Base-by-base conservation (phyloP, 2,113 vertebrate species). In the Myrmecobius fasciatus region DNA sequence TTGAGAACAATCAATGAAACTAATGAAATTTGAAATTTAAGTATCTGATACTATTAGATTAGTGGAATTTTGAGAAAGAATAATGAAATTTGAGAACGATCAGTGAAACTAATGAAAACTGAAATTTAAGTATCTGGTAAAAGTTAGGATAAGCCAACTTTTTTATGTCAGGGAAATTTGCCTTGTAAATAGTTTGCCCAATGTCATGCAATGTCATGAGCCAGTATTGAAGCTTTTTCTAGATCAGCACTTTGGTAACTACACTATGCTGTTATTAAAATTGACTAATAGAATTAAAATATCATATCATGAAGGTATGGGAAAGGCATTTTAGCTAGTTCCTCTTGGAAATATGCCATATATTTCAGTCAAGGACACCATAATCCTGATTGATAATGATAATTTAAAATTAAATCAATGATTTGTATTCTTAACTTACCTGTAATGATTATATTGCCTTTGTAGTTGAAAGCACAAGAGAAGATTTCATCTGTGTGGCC, bases 401-500 rank as follows among this genome's bases (percentile, higher is more conserved):
- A 91, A 47, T 83, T 83, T 83, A 83, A 83, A 83, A 83, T 83
- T 6, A 31, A 8, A 90, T 28, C 53, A 8, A 1, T 9, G 26
- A 12, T 3, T 49, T 46, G 0, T 14, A 7, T 53, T 20, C 0
- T 1, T 51, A 92, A 90, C 25, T 53, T 99, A 99, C 99, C 99
- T 99, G 99, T 99, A 92, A 99, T 99, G 95, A 99, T 99, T 83
- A 98, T 99, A 98, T 99, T 98, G 0, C 99, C 99, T 97, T 99
- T 98, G 22, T 99, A 99, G 98, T 99, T 99, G 97, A 99, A 99
- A 95, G 98, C 98, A 1, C 99, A 99, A 83, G 99, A 99, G 97
- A 99, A 99, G 96, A 99, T 99, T 95, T 99, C 99, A 90, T 99
- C 99, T 0, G 96, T 98, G 98, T 99, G 99, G 0, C 99, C 99